Evolutionary conservation across 2,797 vertebrate genomes (phyloP).

Genomic region (Ataeniobius toweri): DNA sequence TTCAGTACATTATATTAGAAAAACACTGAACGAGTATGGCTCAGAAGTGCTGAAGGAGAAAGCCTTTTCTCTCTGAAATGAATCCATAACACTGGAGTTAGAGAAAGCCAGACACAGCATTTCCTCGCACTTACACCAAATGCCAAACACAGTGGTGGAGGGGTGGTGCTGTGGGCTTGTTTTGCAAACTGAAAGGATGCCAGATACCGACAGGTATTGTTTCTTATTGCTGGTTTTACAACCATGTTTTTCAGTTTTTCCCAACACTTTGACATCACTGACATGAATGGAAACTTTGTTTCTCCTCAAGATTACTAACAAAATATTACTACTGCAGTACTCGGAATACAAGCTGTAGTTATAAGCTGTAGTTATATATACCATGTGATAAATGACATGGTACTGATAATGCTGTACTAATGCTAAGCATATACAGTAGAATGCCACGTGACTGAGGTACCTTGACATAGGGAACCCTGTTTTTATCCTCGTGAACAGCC

Average conservation of each 20-base stretch:
- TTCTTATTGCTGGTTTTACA: neutral
- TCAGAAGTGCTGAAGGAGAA: no score
- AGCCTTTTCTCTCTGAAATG: neutral
- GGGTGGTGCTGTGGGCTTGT: no score
- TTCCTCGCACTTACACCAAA: neutral
- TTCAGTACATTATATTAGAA: neutral
- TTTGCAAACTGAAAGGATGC: no score
- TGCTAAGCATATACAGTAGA: neutral
- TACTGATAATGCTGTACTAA: neutral
- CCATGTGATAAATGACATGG: neutral
- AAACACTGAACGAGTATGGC: neutral
- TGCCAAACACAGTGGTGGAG: neutral
- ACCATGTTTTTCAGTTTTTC: neutral
- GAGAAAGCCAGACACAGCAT: neutral
- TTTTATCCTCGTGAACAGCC: slow-evolving; percentile 96
- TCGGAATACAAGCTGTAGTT: no score
- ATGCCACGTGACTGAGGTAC: neutral
- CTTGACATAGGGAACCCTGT: slow-evolving; percentile 96
- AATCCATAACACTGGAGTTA: neutral
- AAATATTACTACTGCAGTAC: neutral
- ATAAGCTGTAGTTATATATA: no score
- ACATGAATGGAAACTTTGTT: neutral
- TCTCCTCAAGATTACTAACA: no score
- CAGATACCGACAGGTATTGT: neutral
- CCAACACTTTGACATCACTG: neutral